Conservation (phyloP, 2,797 vertebrate genomes). For the Craterocephalus amniculus region DNA sequence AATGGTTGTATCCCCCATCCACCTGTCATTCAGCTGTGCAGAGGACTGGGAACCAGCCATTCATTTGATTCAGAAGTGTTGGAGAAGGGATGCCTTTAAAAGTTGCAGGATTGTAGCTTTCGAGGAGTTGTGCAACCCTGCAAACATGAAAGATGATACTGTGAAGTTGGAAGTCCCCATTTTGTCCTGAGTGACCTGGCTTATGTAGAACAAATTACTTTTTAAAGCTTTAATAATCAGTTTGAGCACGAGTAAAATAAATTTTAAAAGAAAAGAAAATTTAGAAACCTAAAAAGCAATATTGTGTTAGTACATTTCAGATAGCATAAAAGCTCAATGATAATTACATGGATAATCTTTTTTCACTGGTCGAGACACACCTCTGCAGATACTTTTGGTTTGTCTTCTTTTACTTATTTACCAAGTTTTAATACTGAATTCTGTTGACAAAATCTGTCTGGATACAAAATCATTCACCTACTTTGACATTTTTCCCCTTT, state of each 20-base stretch:
- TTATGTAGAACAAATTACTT: conserved; percentile 42
- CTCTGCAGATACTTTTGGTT: no score
- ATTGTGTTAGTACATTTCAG: neutral
- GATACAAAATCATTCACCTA: neutral
- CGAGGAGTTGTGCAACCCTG: neutral
- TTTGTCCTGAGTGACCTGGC: conserved; percentile 40
- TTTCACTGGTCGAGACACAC: neutral
- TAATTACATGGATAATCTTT: neutral
- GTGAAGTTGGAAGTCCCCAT: conserved; percentile 54
- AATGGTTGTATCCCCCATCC: no score
- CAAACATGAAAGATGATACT: conserved; percentile 63
- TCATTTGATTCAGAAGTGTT: no score
- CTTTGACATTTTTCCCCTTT: neutral
- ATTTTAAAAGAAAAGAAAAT: neutral
- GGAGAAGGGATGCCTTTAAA: no score
- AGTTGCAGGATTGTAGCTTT: no score
- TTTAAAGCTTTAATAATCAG: conserved; percentile 41
- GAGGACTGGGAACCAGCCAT: no score
- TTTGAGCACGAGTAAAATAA: conserved; percentile 5
- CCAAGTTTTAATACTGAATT: neutral
- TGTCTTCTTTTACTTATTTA: no score
- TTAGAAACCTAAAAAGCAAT: neutral
- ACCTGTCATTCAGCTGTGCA: no score
- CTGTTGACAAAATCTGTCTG: no score
- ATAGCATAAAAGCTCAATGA: no score